phyloP scores from a whole-genome alignment of 1,140 invertebrate species.

The Papilio polytes region DNA sequence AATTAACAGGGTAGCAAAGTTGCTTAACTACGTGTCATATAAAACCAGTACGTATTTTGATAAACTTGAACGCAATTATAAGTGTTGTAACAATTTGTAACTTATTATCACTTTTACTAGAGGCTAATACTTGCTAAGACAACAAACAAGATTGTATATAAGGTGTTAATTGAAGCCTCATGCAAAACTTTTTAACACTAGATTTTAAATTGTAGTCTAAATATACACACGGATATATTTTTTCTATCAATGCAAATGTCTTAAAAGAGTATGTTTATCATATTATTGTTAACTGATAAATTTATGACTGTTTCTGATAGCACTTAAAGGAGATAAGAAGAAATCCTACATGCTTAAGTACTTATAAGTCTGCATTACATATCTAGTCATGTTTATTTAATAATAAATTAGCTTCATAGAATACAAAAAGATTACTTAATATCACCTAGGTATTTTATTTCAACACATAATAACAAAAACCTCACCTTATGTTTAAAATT shows the following conservation, averaged over 20 bases:
- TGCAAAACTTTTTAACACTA: slow-evolving; percentile 42
- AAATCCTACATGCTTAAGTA: slow-evolving; percentile 37
- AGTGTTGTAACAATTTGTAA: neutral
- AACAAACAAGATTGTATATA: slow-evolving; percentile 43
- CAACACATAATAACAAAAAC: neutral
- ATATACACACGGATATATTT: slow-evolving; percentile 42
- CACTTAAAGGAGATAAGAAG: slow-evolving; percentile 43
- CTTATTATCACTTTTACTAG: slow-evolving; percentile 23
- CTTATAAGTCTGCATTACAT: slow-evolving; percentile 14
- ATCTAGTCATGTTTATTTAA: slow-evolving; percentile 1
- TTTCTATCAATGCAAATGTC: slow-evolving; percentile 48
- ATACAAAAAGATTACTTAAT: neutral
- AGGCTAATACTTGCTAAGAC: slow-evolving; percentile 25
- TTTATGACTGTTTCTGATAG: slow-evolving; percentile 41
- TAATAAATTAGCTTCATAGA: neutral
- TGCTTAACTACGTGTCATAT: slow-evolving; percentile 36
- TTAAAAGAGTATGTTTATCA: slow-evolving; percentile 49
- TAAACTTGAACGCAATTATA: slow-evolving; percentile 17
- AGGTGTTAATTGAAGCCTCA: slow-evolving; percentile 26
- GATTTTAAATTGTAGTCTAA: slow-evolving; percentile 44
- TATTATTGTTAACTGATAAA: slow-evolving; percentile 49
- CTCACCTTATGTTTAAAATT: neutral
- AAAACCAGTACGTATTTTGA: slow-evolving; percentile 27
- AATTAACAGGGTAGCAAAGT: slow-evolving; percentile 37
- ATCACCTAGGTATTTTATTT: neutral